Percentiles rank a stretch among this genome's conserved stretches.
phyloP scores from a whole-genome alignment of 2,888 invertebrate genomes.

The Leptarthrus brevirostris region DNA sequence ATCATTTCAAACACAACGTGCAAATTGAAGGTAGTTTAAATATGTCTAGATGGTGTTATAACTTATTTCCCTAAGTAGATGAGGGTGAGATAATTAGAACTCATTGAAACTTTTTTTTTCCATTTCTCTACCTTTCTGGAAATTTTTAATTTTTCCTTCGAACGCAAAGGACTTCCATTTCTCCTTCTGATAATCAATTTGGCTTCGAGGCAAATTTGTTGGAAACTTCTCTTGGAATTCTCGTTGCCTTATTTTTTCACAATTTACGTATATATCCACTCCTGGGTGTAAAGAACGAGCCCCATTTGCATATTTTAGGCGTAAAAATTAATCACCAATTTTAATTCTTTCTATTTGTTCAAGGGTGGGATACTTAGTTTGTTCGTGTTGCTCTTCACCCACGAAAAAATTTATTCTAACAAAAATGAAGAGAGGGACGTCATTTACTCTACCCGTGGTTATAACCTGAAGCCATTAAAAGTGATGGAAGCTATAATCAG shows the following conservation, averaged over 20 bases:
- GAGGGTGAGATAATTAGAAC: no score
- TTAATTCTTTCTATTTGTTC: conserved; percentile 55
- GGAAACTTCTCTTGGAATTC: conserved; percentile 6
- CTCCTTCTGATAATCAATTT: conserved; percentile 47
- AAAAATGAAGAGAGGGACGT: conserved; percentile 43
- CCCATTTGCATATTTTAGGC: conserved; percentile 56
- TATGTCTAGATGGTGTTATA: no score
- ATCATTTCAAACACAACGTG: no score
- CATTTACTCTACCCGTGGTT: conserved; percentile 51
- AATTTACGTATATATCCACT: conserved; percentile 41
- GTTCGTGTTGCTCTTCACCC: background rate
- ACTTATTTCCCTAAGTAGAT: no score
- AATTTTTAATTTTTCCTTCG: no score
- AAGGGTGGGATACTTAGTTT: conserved; percentile 10
- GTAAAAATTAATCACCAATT: conserved; percentile 57
- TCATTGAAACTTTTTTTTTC: no score
- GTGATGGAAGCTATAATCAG: conserved; percentile 53
- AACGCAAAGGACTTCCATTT: no score
- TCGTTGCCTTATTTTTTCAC: conserved; percentile 24
- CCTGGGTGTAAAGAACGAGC: conserved; percentile 34
- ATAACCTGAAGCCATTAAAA: conserved; percentile 54
- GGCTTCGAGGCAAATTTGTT: conserved; percentile 43
- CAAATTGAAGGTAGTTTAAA: no score
- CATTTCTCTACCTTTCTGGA: no score
- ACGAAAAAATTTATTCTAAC: background rate